These are phyloP conservation scores for Macrophya alboannulata DNA, from an alignment of 2,888 invertebrate genomes.

Conservation along the genomic window DNA sequence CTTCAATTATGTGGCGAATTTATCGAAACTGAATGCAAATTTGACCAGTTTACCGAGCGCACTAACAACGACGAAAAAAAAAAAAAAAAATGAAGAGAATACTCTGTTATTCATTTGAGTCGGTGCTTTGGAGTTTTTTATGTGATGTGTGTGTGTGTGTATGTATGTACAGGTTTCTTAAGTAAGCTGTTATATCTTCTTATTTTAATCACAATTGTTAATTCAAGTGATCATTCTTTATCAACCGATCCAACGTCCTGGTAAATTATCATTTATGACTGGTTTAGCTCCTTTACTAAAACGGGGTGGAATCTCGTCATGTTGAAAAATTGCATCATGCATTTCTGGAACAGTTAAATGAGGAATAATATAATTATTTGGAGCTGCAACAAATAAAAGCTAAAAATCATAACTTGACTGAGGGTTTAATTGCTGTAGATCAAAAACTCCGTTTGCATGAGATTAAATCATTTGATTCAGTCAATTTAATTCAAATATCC, in stretches of 20 bases:
- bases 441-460: not conserved
- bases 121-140: not conserved
- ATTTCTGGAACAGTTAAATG: slow-evolving; percentile 24
- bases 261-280: slow-evolving; percentile 29
- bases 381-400: not conserved
- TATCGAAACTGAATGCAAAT: not conserved
- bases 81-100: not conserved
- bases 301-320: not conserved
- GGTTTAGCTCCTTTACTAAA: slow-evolving; percentile 24
- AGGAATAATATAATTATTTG: slow-evolving; percentile 13
- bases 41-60: not conserved
- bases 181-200: slow-evolving; percentile 24
- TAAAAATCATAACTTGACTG: not conserved
- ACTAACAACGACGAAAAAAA: not conserved
- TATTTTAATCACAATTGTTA: not conserved
- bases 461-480: not conserved
- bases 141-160: not conserved
- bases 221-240: slow-evolving; percentile 12
- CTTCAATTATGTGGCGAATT: not conserved
- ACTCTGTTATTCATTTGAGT: not conserved
- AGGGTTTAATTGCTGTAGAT: not conserved
- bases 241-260: slow-evolving; percentile 27
- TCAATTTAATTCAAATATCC: not conserved
- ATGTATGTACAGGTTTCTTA: slow-evolving; percentile 18
- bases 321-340: slow-evolving; percentile 23